These are phyloP conservation scores for Paragorgia papillata DNA, from an alignment of 92 coral and sea anemone genomes.

Conservation along the genomic window DNA sequence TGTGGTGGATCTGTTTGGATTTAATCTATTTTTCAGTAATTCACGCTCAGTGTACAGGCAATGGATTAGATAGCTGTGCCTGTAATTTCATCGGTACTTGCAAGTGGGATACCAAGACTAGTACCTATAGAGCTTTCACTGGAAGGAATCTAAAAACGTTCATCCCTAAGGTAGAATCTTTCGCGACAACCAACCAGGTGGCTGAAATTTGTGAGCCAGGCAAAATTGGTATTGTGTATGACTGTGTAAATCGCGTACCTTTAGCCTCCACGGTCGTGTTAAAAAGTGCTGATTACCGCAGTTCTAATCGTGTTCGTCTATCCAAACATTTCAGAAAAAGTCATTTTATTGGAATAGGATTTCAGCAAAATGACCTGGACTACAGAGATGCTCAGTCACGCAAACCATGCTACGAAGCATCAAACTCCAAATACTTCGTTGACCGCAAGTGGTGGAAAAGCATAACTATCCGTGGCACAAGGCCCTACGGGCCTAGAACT, in stretches of 20 bases:
- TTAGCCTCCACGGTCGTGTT: constrained; percentile 52
- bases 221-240: constrained; percentile 30
- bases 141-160: not conserved
- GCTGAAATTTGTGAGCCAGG: constrained; percentile 39
- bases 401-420: constrained; percentile 36
- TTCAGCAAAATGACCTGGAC: constrained; percentile 49
- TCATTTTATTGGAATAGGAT: not conserved
- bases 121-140: not conserved
- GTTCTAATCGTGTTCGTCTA: not conserved
- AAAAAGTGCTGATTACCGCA: constrained; percentile 19
- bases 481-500: no score
- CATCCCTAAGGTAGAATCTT: not conserved
- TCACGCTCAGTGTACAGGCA: constrained; percentile 4
- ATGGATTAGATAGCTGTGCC: constrained; percentile 35
- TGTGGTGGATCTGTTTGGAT: not conserved
- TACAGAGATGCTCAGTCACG: constrained; percentile 24
- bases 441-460: constrained; percentile 34
- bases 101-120: not conserved
- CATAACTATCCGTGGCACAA: not conserved
- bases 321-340: not conserved
- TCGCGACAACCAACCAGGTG: not conserved
- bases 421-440: not conserved
- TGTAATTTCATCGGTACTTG: constrained; percentile 37
- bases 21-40: constrained; percentile 13
- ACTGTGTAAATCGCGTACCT: constrained; percentile 53